Evolutionary conservation across 2,797 vertebrate genomes (phyloP), one percentile per base, ranked within the genome.

Genomic region (Lacerta bilineata): DNA sequence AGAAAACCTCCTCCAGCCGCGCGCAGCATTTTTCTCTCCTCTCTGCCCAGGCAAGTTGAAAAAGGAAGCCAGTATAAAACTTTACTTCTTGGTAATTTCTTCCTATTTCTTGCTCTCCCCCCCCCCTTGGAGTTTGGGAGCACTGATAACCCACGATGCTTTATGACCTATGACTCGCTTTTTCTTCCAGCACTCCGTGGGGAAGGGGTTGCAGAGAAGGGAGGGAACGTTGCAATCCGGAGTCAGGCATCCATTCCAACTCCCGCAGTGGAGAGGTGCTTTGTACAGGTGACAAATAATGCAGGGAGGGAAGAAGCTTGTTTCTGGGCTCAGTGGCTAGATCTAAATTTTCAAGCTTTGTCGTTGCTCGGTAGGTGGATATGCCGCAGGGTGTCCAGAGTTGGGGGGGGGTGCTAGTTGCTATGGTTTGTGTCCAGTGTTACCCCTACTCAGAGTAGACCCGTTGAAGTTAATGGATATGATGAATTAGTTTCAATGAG

Each of bases 41-140:
- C 68, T 88, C 90, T 94, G 25, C 92, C 88, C 92, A 91, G 61
- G 95, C 89, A 91, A 96, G 93, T 81, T 94, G 95, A 95, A 96
- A 96, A 96, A 95, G 95, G 92, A 87, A 1, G 81, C 8, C 68
- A 1, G 59, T 94, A 84, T 50, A 18, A 29, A 9, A 2, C 50
- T 79, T 79, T 33, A 18, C 17, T 46, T 33, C 64, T 61, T 4
- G 72, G 74, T 86, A 78, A 83, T 20, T 89, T 91, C 36, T 91
- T 90, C 92, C 88, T 92, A 85, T 23, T 87, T 5, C 46, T 11
- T 92, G 91, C 86, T 55, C 78, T 84, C 85, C 2, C 36, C 33
- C 5, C 2, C 1, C 75, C 0, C 1, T 6, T 5, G n/a, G 29
- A 9, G 5, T 4, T 15, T 10, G 41, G n/a, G 83, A 41, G 68